Evolutionary conservation across 2,888 invertebrate genomes (phyloP), one percentile per base, ranked within the genome.

Genomic region (Strigamia transsilvanica): DNA sequence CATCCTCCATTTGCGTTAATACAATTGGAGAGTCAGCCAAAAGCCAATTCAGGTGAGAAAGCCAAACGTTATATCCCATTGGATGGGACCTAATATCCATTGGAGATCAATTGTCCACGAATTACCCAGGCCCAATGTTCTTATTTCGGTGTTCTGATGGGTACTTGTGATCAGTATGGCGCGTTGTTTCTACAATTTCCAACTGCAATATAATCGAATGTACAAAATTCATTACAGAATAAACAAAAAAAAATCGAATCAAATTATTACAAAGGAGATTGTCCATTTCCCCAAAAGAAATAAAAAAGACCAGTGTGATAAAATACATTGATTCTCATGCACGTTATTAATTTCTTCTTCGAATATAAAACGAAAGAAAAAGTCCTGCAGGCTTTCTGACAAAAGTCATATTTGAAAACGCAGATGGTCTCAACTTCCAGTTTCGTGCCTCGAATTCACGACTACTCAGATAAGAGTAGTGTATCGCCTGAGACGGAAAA

Each of bases 381-480:
- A 27, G 27, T n/a, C 73, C 73, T 73, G 12, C 13, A 73, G 73
- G 73, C 73, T 27, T 27, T 15, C 13, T 2, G 32, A 32, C 73
- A 73, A 56, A 56, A 73, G 27, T 73, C 73, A 73, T 32, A 73
- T 73, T 73, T 73, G 73, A 27, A 73, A 73, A 73, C 6, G 18
- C 15, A 56, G 56, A 73, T 27, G 73, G 32, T 73, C 73, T 27
- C 73, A 5, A 23, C 32, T 73, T 73, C 32, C 13, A 73, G 73
- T 73, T 73, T 73, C 73, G 73, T 73, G 73, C 73, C 15, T 73
- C 73, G 73, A 73, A 73, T 73, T 73, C 73, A 13, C 73, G 5
- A 73, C 32, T 3, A 32, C 32, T 32, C 27, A 27, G 73, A 73
- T 73, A 73, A 73, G 73, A 32, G 27, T 32, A 32, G 73, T 32